Evolutionary conservation across 2,113 vertebrate species (phyloP).

Genomic region (Thalassarche chlororhynchos): DNA sequence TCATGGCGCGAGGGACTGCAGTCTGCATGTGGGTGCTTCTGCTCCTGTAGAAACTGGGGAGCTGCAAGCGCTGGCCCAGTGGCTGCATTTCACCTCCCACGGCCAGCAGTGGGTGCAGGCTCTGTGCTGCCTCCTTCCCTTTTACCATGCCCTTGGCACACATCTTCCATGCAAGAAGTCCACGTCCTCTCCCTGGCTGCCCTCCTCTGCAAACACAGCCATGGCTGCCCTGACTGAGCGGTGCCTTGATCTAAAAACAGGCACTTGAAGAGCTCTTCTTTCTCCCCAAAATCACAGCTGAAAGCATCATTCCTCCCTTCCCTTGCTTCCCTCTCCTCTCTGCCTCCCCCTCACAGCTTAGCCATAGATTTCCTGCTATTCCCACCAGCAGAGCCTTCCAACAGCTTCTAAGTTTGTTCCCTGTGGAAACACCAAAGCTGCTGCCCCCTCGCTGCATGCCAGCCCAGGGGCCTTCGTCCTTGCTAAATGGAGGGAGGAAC

Average conservation of each 20-base stretch:
- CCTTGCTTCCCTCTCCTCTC: neutral
- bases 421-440: neutral
- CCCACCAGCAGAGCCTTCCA: neutral
- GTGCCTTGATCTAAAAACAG: neutral
- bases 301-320: neutral
- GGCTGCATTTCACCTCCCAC: neutral
- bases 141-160: neutral
- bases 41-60: neutral
- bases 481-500: neutral
- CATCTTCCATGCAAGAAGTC: neutral
- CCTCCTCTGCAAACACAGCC: neutral
- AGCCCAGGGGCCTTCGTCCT: neutral
- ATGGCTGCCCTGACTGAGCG: neutral
- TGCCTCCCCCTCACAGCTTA: neutral
- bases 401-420: neutral
- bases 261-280: neutral
- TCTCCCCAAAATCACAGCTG: neutral
- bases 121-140: neutral
- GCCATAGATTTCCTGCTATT: neutral
- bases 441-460: neutral
- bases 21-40: neutral
- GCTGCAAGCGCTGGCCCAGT: neutral
- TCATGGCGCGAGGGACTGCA: accelerated
- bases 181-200: neutral
- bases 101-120: neutral